Evolutionary conservation across 2,888 invertebrate genomes (phyloP).

Genomic region (Laspeyria flexula): DNA sequence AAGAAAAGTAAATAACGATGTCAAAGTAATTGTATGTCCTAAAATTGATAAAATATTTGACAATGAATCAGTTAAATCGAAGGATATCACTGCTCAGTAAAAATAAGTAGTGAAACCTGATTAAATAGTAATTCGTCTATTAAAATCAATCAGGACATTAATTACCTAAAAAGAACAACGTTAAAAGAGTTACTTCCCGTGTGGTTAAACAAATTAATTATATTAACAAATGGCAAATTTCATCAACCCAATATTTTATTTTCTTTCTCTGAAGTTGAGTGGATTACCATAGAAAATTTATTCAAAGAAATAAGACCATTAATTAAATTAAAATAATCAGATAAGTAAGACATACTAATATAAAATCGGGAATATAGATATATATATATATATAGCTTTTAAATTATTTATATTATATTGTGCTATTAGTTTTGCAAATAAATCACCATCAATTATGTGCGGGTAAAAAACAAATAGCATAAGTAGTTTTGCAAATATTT

Average conservation of each 20-base stretch:
- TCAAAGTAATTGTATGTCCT: constrained; percentile 23
- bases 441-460: too few relatives aligned
- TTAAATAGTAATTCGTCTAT: constrained; percentile 4
- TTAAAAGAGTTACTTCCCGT: constrained; percentile 20
- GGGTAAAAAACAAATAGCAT: too few relatives aligned
- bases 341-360: constrained; percentile 25
- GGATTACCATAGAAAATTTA: constrained; percentile 40
- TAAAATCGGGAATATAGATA: too few relatives aligned
- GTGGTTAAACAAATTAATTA: constrained; percentile 39
- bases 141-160: not conserved
- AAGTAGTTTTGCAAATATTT: too few relatives aligned
- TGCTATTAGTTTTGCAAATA: too few relatives aligned
- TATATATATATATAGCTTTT: too few relatives aligned
- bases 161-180: not conserved
- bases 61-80: constrained; percentile 4
- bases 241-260: not conserved
- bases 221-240: constrained; percentile 40
- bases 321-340: constrained; percentile 21
- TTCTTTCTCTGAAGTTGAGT: constrained; percentile 26
- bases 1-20: constrained; percentile 3
- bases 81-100: not conserved
- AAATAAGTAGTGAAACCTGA: constrained; percentile 1
- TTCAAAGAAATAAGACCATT: constrained; percentile 34
- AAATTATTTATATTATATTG: too few relatives aligned
- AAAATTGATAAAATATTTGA: constrained; percentile 19